Evolutionary conservation across 1,140 invertebrate genomes (phyloP).

Genomic region (Euschistus heros): DNA sequence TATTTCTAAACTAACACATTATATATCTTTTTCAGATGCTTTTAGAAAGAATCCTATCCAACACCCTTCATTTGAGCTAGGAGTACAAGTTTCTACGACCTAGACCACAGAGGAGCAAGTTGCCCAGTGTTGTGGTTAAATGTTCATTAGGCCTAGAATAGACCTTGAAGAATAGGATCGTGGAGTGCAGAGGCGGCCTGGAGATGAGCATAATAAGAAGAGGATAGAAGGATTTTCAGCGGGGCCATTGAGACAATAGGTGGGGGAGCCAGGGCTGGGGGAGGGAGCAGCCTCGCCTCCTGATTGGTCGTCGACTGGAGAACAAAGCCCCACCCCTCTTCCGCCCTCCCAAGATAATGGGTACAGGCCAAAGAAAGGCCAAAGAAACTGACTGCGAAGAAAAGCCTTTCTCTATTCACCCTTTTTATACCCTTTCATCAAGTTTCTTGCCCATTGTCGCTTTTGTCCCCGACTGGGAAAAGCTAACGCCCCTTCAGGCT

Average conservation of each 20-base stretch:
- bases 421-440: slow-evolving; percentile 14
- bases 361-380: slow-evolving; percentile 4
- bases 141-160: too few species aligned
- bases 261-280: slow-evolving; percentile 3
- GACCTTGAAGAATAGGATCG: too few species aligned
- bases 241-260: slow-evolving; percentile 6
- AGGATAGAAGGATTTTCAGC: too few species aligned
- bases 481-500: slow-evolving; percentile 1
- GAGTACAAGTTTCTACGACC: too few species aligned
- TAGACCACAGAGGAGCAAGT: too few species aligned
- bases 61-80: too few species aligned
- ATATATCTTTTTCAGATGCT: too few species aligned
- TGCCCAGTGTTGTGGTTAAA: too few species aligned
- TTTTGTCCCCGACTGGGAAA: background rate
- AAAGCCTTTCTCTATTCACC: slow-evolving; percentile 1
- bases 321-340: slow-evolving; percentile 5
- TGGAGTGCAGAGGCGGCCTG: too few species aligned
- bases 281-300: background rate
- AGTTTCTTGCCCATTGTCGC: slow-evolving; percentile 7
- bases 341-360: background rate
- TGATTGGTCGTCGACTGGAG: background rate
- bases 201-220: too few species aligned
- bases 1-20: too few species aligned
- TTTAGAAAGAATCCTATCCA: too few species aligned
- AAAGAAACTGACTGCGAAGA: background rate